Conservation (phyloP, 2,113 vertebrate genomes). For the Upupa epops region DNA sequence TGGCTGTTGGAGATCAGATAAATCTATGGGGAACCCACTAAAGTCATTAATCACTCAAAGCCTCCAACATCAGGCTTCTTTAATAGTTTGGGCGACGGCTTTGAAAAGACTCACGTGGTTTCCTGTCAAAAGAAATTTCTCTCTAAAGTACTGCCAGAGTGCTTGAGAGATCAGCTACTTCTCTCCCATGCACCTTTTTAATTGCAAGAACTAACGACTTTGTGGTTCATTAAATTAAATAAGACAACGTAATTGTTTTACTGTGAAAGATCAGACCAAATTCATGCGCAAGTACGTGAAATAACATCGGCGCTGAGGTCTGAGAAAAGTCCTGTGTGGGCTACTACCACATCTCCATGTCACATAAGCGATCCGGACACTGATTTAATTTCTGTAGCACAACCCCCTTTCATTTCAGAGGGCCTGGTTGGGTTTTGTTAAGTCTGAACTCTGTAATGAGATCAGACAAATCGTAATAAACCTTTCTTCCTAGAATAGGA, state of each 20-base stretch:
- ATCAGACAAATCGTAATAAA: neutral
- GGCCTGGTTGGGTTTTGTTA: neutral
- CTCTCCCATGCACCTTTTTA: neutral
- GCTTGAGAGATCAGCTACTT: neutral
- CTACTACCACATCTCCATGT: neutral
- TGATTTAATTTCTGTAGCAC: neutral
- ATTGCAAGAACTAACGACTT: neutral
- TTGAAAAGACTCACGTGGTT: neutral
- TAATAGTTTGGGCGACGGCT: neutral
- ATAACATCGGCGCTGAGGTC: fast-evolving
- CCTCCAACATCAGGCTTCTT: neutral
- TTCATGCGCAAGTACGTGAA: neutral
- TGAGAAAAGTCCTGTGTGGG: neutral
- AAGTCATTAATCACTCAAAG: neutral
- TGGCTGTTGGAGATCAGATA: neutral
- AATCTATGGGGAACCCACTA: neutral
- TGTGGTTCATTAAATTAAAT: neutral
- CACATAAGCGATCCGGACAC: neutral
- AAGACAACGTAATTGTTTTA: neutral
- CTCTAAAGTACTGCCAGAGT: neutral
- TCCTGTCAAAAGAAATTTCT: neutral
- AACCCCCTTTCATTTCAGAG: neutral
- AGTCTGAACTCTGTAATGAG: neutral
- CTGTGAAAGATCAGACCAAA: neutral
- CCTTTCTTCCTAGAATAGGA: neutral